Evolutionary conservation across 2,888 invertebrate species (phyloP), one percentile per base, ranked within the genome.

Genomic region (Caenorhabditis sp.): DNA sequence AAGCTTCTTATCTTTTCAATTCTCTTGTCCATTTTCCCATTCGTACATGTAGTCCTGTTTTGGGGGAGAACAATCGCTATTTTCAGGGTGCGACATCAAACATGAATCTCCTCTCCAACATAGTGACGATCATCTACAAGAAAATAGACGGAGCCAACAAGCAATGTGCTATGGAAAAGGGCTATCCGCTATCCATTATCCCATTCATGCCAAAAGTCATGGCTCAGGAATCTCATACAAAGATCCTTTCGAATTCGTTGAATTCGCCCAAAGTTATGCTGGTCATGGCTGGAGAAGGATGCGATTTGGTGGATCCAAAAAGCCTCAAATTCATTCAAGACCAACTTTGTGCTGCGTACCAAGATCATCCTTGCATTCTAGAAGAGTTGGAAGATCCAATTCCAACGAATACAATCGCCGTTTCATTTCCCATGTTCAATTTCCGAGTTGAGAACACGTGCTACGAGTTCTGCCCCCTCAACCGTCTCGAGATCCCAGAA

Each of bases 391-490:
- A 49, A 7, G 4, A 28, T 8, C 26, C 26, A 19, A 26, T 66
- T 16, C 66, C 66, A 44, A 66, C 28, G 19, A 66, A 66, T 26
- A 26, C 49, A 1, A 19, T 66, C 6, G 49, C 66, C 1, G 31
- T 66, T 5, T 49, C 66, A 1, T 12, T 66, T 2, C 19, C 7
- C 1, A n/a, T 26, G n/a, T 14, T 10, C 10, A 49, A 41, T 19
- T 66, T 66, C 24, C 10, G 19, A 4, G 22, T 66, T 31, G 66
- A 44, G 7, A 19, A 16, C 19, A 28, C 31, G 2, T 26, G n/a
- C 14, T 28, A 31, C 5, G 49, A 66, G 19, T 49, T 66, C 31
- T 16, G n/a, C 16, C 49, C 31, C 4, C 28, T 19, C 4, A 49
- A 31, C 3, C 5, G n/a, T 6, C 8, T 26, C 6, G 14, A 54